These are phyloP conservation scores for Cantharis nigra DNA, from an alignment of 2,888 invertebrate species.

Conservation along the genomic window DNA sequence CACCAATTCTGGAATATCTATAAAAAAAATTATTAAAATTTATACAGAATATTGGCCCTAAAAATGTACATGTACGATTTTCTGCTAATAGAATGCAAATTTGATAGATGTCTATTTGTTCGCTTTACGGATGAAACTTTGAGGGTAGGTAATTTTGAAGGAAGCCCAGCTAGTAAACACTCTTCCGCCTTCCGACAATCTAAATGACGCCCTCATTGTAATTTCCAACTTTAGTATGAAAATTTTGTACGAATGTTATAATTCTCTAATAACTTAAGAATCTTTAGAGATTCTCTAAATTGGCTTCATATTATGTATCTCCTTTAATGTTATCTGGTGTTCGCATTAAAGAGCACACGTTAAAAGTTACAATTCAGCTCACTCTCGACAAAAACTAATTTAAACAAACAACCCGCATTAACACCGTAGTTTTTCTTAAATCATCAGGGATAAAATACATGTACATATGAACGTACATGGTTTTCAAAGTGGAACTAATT, in stretches of 20 bases:
- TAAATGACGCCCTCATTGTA: neutral
- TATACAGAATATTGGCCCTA: neutral
- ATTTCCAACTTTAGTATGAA: neutral
- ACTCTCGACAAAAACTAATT: neutral
- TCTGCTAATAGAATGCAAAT: neutral
- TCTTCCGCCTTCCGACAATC: neutral
- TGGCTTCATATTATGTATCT: neutral
- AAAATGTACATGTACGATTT: neutral
- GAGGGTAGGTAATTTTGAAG: neutral
- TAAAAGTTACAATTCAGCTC: neutral
- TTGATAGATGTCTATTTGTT: neutral
- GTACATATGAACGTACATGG: neutral
- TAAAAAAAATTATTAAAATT: slow-evolving; percentile 34
- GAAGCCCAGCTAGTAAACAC: neutral
- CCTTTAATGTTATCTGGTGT: neutral
- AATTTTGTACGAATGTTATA: neutral
- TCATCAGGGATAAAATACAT: neutral
- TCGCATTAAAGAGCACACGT: neutral
- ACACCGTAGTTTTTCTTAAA: neutral
- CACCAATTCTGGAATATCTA: slow-evolving; percentile 80
- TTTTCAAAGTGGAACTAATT: neutral
- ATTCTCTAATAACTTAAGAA: neutral
- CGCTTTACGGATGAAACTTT: neutral
- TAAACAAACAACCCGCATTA: neutral
- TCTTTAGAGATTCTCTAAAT: neutral